A percentile compares a stretch with the other conserved stretches of the same genome.
Conservation (phyloP, 2,797 vertebrate genomes). For the Oreortyx pictus region DNA sequence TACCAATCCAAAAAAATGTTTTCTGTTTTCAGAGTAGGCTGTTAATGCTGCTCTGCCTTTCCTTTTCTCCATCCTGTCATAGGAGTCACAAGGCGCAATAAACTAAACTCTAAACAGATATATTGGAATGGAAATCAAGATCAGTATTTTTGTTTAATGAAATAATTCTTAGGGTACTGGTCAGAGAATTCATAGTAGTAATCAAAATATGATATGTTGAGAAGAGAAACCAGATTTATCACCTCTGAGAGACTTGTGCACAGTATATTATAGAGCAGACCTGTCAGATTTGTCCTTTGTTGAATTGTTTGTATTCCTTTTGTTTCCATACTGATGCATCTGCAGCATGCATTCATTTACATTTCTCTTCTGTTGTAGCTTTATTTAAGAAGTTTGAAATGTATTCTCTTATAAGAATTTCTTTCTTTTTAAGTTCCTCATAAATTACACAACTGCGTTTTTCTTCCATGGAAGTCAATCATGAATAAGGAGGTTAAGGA, state of each 20-base stretch:
- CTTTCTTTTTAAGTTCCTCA: fast-evolving
- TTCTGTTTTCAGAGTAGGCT: background rate
- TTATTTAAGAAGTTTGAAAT: background rate
- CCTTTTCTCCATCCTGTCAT: background rate
- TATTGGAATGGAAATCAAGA: background rate
- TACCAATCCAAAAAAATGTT: fast-evolving
- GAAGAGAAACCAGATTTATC: background rate
- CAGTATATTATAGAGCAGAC: background rate
- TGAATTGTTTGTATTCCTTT: background rate
- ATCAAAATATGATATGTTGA: background rate
- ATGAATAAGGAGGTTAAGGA: background rate
- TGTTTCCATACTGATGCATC: background rate
- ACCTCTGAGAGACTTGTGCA: background rate
- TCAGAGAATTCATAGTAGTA: background rate
- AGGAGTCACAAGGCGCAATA: background rate
- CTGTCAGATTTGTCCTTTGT: background rate
- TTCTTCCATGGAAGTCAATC: background rate
- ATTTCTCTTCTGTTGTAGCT: background rate
- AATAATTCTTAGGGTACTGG: background rate
- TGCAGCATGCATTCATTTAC: background rate
- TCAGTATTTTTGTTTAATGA: background rate
- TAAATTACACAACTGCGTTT: background rate
- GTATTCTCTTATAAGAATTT: background rate
- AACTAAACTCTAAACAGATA: background rate
- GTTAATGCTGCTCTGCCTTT: background rate